A percentile compares a stretch with the other conserved stretches of the same genome.
These are phyloP conservation scores for Phalanger gymnotis DNA, from an alignment of 2,797 vertebrate species.

Conservation along the genomic window DNA sequence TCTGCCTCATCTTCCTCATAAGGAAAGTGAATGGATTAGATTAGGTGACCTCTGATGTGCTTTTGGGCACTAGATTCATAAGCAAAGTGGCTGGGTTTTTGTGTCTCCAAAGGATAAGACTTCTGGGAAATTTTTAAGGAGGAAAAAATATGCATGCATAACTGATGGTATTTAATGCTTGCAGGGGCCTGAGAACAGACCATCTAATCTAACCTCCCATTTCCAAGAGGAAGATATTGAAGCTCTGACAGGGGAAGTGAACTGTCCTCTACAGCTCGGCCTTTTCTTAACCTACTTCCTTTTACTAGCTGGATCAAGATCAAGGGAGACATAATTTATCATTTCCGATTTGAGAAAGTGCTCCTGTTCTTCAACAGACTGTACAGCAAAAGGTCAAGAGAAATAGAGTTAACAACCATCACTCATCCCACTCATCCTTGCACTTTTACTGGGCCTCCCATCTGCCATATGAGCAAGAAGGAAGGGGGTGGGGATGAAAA, in stretches of 20 bases:
- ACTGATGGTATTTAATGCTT: not conserved
- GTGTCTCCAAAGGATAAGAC: not conserved
- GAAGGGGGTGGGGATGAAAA: not conserved
- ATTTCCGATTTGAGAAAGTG: slow-evolving; percentile 36
- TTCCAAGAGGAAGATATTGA: not conserved
- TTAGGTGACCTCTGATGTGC: not conserved
- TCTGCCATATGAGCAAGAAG: not conserved
- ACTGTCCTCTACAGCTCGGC: not conserved
- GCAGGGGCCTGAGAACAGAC: not conserved
- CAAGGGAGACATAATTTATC: not conserved
- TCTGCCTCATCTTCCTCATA: not conserved
- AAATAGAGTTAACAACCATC: slow-evolving; percentile 6
- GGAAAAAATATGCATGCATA: not conserved
- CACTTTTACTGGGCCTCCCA: not conserved
- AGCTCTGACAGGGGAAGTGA: not conserved
- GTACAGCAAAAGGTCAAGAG: not conserved
- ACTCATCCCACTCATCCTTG: not conserved
- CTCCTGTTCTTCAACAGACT: slow-evolving; percentile 43
- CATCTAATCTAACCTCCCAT: not conserved
- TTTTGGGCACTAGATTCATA: not conserved
- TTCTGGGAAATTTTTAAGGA: not conserved
- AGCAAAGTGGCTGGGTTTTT: not conserved
- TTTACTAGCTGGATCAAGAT: not conserved
- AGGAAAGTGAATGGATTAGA: not conserved
- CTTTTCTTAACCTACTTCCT: not conserved